Conservation (phyloP, 2,888 invertebrate genomes). For the Theodoxus fluviatilis region DNA sequence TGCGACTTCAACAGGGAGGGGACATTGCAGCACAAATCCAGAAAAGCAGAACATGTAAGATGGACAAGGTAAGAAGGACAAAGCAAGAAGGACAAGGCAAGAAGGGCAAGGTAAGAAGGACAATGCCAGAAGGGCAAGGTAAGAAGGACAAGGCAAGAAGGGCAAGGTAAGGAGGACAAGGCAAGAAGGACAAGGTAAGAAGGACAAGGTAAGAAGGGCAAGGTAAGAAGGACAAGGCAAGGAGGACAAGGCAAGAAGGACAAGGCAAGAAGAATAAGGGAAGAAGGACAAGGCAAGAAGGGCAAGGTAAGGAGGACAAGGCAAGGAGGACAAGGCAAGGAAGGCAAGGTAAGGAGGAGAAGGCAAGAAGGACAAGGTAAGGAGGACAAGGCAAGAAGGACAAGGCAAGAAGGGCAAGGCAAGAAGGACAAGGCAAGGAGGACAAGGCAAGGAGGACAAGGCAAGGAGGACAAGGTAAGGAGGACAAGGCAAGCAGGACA, state of each 20-base stretch:
- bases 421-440: too few relatives aligned
- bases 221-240: neutral
- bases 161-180: neutral
- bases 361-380: too few relatives aligned
- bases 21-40: too few relatives aligned
- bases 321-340: neutral
- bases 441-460: too few relatives aligned
- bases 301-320: neutral
- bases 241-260: neutral
- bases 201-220: neutral
- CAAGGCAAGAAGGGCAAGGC: too few relatives aligned
- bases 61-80: too few relatives aligned
- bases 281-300: constrained; percentile 5
- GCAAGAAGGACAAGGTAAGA: neutral
- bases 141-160: constrained; percentile 6
- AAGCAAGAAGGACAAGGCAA: too few relatives aligned
- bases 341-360: too few relatives aligned
- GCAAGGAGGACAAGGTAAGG: neutral
- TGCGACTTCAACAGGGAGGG: too few relatives aligned
- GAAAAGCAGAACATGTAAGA: too few relatives aligned
- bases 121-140: neutral
- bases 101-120: neutral
- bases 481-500: too few relatives aligned
- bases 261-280: neutral
- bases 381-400: too few relatives aligned